A percentile compares a stretch with the other conserved stretches of the same genome.
Evolutionary conservation across 2,888 invertebrate genomes (phyloP).

Genomic region (Erebia palarica): DNA sequence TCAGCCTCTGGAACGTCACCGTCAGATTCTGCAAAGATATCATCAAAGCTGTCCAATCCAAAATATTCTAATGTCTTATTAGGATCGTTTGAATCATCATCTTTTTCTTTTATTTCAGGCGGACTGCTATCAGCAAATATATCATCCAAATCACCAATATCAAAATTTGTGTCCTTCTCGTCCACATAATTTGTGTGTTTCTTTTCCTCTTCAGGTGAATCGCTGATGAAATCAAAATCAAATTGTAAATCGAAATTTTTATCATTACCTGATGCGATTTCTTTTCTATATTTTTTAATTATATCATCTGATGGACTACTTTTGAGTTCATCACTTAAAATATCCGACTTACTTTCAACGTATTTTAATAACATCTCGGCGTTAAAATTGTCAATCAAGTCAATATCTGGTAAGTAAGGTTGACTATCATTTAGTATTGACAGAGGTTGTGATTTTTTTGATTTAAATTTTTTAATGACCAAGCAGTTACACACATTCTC

Average conservation of each 20-base stretch:
- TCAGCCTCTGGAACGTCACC: constrained; percentile 47
- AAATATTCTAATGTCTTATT: constrained; percentile 63
- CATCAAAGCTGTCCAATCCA: constrained; percentile 74
- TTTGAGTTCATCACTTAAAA: not conserved
- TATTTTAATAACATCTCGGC: constrained; percentile 53
- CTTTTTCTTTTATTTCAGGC: constrained; percentile 45
- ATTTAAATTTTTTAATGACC: constrained; percentile 49
- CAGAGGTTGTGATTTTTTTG: constrained; percentile 39
- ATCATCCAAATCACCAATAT: constrained; percentile 68
- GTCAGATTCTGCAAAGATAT: constrained; percentile 71
- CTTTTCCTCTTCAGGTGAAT: constrained; percentile 37
- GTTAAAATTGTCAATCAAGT: constrained; percentile 63
- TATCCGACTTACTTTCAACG: constrained; percentile 43
- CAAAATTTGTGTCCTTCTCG: constrained; percentile 59
- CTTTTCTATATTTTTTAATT: not conserved
- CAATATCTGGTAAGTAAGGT: constrained; percentile 60
- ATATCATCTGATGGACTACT: constrained; percentile 12
- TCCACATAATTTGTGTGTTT: constrained; percentile 7
- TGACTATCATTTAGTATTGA: constrained; percentile 47
- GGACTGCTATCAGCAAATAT: constrained; percentile 64
- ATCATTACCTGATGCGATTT: constrained; percentile 27
- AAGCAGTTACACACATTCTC: constrained; percentile 68
- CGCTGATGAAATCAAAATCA: constrained; percentile 48
- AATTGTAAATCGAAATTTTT: constrained; percentile 57
- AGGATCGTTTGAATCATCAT: constrained; percentile 45